A percentile compares a stretch with the other conserved stretches of the same genome.
Evolutionary conservation across 2,113 vertebrate genomes (phyloP).

Genomic region (Hypocryptadius cinnamomeus): DNA sequence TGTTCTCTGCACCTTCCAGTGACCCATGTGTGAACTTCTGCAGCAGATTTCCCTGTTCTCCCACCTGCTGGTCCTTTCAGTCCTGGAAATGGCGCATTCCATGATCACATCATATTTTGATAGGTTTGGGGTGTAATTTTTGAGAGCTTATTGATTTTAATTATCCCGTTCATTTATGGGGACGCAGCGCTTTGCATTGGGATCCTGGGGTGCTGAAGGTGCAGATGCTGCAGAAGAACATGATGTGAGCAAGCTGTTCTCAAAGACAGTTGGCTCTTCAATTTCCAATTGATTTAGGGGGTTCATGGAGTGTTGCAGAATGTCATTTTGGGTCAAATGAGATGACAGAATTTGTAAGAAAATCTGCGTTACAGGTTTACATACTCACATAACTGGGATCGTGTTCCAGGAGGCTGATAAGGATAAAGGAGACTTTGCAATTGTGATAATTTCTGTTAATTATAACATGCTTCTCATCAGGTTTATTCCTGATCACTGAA

Average conservation of each 20-base stretch:
- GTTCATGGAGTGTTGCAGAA: not conserved
- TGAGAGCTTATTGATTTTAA: not conserved
- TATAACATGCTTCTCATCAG: not conserved
- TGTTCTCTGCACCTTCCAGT: not conserved
- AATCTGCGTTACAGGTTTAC: not conserved
- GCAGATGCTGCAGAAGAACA: not conserved
- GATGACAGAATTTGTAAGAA: not conserved
- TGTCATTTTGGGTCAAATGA: not conserved
- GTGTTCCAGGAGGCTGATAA: not conserved
- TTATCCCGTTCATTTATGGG: not conserved
- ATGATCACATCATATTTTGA: not conserved
- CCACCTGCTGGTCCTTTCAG: not conserved
- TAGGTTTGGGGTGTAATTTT: not conserved
- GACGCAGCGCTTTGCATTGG: fast-evolving
- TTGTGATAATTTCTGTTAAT: not conserved
- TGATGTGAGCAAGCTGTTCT: not conserved
- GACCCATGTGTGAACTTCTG: not conserved
- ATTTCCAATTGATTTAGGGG: not conserved
- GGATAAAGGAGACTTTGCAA: not conserved
- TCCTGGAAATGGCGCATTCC: not conserved
- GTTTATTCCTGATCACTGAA: not conserved
- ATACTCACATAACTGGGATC: not conserved
- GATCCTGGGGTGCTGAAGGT: not conserved
- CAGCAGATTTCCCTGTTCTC: not conserved
- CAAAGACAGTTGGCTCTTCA: not conserved